Base-by-base conservation (phyloP, 2,113 vertebrate species). In the Leucosticte australis region DNA sequence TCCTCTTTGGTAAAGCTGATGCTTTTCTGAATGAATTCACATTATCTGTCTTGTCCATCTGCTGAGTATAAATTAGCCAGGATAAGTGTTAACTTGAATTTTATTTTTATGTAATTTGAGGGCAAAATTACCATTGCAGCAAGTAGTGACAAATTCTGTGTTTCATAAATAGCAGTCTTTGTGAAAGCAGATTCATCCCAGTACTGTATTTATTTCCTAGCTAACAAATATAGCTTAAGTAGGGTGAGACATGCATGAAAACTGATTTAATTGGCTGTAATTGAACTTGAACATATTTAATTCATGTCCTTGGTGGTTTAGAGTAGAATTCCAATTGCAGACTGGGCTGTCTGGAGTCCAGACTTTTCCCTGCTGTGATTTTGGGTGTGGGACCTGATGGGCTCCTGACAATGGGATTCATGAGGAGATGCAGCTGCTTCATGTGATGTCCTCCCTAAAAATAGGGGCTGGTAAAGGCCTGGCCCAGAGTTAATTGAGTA, bases 351-450 rank as follows among this genome's bases (percentile, higher is more conserved):
- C 31, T 87, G 83, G 59, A 70, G 69, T 11, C 9, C 49, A 44
- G 67, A 7, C 33, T 23, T 63, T 33, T 39, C 57, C 39, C 8
- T 81, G 56, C 73, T 2, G 1, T 39, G 57, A 4, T 13, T 75
- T 47, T 23, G 15, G 65, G 24, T 17, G 1, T 21, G 21, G 41
- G 67, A 15, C 15, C 62, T 33, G 6, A 4, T 7, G 56, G 26
- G 27, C 27, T 53, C 26, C 57, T 64, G 83, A 1, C 26, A 7
- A 0, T 9, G 57, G 52, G 19, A 6, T 26, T 62, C 21, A 1
- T 4, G 9, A 55, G 86, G 73, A 44, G 30, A 1, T 15, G 2
- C 0, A 52, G 59, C 68, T 56, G 55, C 56, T 55, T 6, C 20
- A 0, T 11, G 14, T 12, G 60, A 4, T 18, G 7, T 21, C 37